These are phyloP conservation scores for Talpa occidentalis DNA, from an alignment of 2,113 vertebrate genomes.

Conservation along the genomic window DNA sequence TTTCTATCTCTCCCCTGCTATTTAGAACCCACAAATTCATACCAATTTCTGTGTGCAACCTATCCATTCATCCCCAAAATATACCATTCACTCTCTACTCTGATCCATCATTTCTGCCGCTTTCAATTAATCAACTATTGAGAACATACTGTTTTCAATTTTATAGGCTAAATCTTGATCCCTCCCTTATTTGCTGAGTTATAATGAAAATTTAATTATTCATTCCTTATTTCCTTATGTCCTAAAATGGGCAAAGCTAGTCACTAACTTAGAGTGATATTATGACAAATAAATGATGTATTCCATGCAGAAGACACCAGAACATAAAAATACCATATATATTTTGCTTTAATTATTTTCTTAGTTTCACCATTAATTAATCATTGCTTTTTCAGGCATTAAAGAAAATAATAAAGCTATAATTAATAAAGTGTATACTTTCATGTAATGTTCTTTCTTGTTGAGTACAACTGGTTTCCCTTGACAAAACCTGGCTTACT, in stretches of 20 bases:
- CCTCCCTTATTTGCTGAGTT: not conserved
- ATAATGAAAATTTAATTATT: slow-evolving; percentile 20
- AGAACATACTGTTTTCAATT: not conserved
- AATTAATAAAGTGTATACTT: not conserved
- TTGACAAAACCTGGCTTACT: not conserved
- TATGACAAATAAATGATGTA: not conserved
- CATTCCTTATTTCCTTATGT: not conserved
- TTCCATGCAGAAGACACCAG: not conserved
- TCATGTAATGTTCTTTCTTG: not conserved
- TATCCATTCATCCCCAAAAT: not conserved
- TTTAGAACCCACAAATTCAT: not conserved
- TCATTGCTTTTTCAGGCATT: not conserved
- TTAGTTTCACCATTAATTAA: not conserved
- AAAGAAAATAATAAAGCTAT: too few species aligned
- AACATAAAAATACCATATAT: not conserved
- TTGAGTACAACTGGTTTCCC: not conserved
- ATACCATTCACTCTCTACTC: fast-evolving
- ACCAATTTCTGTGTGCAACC: not conserved
- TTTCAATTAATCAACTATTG: not conserved
- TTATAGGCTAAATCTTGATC: not conserved
- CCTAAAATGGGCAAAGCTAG: not conserved
- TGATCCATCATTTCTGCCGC: not conserved
- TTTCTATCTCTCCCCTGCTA: not conserved
- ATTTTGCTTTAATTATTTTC: not conserved
- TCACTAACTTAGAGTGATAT: not conserved